Evolutionary conservation across 1,140 invertebrate species (phyloP).

Genomic region (Copidosoma floridanum): DNA sequence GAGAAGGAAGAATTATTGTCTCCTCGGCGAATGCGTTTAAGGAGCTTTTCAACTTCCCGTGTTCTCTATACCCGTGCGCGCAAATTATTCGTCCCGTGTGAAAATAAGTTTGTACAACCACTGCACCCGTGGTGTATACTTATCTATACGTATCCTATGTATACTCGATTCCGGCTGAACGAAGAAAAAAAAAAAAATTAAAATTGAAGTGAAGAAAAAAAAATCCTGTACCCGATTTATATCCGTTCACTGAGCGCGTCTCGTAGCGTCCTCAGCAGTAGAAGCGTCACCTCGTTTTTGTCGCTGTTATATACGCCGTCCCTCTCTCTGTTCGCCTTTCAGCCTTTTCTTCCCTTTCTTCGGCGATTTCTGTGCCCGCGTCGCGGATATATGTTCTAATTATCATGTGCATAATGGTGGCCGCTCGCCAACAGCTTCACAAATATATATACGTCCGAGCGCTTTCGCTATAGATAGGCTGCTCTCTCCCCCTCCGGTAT

Average conservation of each 20-base stretch:
- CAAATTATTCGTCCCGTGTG: no score
- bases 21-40: conserved; percentile 45
- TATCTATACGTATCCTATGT: no score
- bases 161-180: no score
- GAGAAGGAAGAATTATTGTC: neutral
- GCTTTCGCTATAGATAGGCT: conserved; percentile 48
- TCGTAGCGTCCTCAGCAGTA: no score
- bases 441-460: conserved; percentile 54
- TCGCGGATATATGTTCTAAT: conserved; percentile 58
- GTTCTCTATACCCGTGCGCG: conserved; percentile 25
- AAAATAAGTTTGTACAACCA: no score
- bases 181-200: no score
- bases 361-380: neutral
- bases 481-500: neutral
- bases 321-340: conserved; percentile 1
- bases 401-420: conserved; percentile 58
- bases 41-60: conserved; percentile 52
- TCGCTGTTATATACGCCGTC: neutral
- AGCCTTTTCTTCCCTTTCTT: neutral
- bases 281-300: neutral
- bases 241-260: no score
- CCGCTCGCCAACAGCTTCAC: conserved; percentile 53
- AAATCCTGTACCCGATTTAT: no score
- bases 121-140: no score
- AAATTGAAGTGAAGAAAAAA: no score